phyloP scores from a whole-genome alignment of 2,797 vertebrate genomes.

The Poeciliopsis presidionis region DNA sequence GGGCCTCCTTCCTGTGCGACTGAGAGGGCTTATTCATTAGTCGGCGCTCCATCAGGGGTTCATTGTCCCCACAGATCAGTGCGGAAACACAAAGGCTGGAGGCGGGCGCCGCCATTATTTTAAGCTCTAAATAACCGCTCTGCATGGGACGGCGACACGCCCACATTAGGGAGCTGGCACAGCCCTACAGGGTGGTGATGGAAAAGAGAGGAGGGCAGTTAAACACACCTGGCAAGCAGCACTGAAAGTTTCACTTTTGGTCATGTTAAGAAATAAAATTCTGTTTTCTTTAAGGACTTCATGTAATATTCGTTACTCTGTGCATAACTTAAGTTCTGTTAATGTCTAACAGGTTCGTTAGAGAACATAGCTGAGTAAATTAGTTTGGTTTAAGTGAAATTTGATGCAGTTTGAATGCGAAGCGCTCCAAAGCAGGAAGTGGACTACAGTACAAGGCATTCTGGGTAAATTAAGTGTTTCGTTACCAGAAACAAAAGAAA shows the following conservation, averaged over 20 bases:
- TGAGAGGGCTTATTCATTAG: constrained; percentile 79
- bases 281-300: neutral
- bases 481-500: too few relatives aligned
- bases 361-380: neutral
- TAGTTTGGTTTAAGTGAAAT: too few relatives aligned
- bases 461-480: too few relatives aligned
- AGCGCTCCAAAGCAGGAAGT: too few relatives aligned
- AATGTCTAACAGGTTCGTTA: neutral
- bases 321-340: neutral
- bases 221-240: constrained; percentile 75
- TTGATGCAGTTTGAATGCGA: too few relatives aligned
- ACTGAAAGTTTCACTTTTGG: neutral
- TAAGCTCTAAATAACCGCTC: constrained; percentile 77
- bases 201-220: constrained; percentile 62
- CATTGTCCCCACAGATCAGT: constrained; percentile 75
- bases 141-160: constrained; percentile 58
- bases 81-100: constrained; percentile 73
- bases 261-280: neutral
- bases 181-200: constrained; percentile 42
- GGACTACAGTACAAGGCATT: too few relatives aligned
- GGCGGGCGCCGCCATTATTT: constrained; percentile 75
- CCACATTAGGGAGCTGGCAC: constrained; percentile 70
- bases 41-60: constrained; percentile 69
- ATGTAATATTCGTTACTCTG: neutral
- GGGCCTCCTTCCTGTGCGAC: constrained; percentile 76